Evolutionary conservation across 2,113 vertebrate genomes (phyloP), one percentile per base, ranked within the genome.

Genomic region (Scomber scombrus): DNA sequence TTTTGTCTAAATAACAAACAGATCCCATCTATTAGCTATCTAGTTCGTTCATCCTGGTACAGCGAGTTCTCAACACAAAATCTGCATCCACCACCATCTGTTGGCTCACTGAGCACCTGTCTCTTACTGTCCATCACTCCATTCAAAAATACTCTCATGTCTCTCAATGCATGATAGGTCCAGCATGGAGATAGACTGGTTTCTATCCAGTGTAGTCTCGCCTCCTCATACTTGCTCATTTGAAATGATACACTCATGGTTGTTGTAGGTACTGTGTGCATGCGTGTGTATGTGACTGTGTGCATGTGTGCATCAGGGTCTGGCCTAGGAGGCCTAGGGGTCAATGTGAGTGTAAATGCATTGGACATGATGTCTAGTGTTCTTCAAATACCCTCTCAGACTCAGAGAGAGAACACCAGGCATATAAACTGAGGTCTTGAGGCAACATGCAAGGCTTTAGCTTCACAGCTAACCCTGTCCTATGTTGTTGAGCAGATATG

Each of bases 271-370:
- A 71, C 49, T 57, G 58, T 79, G 65, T 46, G 61, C 62, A 52
- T 85, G 43, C 19, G 23, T 64, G 19, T 50, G 67, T 50, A 21
- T 67, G 74, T 68, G 46, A 51, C 56, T 69, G 19, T 69, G 43
- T 67, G 67, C 49, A 66, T 62, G 46, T 65, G 76, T 81, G 55
- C 75, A 76, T 87, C 63, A 69, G 70, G 78, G 73, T 88, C 70
- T 81, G 80, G 80, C 85, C 85, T 78, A 73, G 43, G 75, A 85
- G 82, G 78, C 87, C 72, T 75, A 16, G 56, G 89, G 86, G 71
- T 85, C 84, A 85, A 56, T 68, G 52, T 86, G 89, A 93, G 60
- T 75, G 64, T 92, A 92, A 93, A 81, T 81, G 49, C 71, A 87
- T 65, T 62, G 85, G 90, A 93, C 90, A 78, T 76, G 68, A 80